phyloP scores from a whole-genome alignment of 2,797 vertebrate genomes.

The Geotrypetes seraphini region DNA sequence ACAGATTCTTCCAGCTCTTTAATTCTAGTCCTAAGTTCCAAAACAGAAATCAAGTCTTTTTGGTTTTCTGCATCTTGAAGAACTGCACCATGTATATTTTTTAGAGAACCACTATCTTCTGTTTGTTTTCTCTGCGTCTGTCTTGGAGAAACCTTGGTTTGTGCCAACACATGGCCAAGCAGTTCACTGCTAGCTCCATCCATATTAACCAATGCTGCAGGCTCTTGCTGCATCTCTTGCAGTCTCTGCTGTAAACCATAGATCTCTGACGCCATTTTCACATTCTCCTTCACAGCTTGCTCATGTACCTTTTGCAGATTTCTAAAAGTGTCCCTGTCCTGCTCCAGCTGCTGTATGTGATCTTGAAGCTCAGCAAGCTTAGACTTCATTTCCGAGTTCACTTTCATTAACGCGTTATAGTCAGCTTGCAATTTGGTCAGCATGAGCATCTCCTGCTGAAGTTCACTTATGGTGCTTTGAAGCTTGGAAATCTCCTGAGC shows the following conservation, averaged over 20 bases:
- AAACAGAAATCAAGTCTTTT: background rate
- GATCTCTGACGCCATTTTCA: constrained; percentile 37
- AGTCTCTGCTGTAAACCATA: constrained; percentile 28
- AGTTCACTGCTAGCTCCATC: background rate
- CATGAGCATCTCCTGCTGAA: constrained; percentile 31
- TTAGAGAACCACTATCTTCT: background rate
- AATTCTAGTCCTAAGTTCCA: background rate
- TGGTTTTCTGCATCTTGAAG: background rate
- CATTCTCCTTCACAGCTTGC: constrained; percentile 36
- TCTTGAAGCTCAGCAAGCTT: constrained; percentile 24
- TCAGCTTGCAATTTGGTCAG: constrained; percentile 11
- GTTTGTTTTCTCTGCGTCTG: background rate
- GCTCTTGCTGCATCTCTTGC: background rate
- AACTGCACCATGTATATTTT: background rate
- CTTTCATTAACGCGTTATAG: constrained; percentile 3
- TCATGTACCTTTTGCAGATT: constrained; percentile 38
- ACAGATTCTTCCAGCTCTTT: constrained; percentile 23
- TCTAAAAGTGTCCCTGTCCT: constrained; percentile 31
- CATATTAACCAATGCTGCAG: background rate
- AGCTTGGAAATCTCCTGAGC: constrained; percentile 48
- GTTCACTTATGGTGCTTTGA: constrained; percentile 38
- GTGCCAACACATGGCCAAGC: constrained; percentile 1
- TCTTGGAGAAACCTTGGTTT: background rate
- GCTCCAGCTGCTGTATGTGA: constrained; percentile 20
- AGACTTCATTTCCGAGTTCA: constrained; percentile 26